Evolutionary conservation across 1,140 invertebrate genomes (phyloP).

Genomic region (Bombus huntii): DNA sequence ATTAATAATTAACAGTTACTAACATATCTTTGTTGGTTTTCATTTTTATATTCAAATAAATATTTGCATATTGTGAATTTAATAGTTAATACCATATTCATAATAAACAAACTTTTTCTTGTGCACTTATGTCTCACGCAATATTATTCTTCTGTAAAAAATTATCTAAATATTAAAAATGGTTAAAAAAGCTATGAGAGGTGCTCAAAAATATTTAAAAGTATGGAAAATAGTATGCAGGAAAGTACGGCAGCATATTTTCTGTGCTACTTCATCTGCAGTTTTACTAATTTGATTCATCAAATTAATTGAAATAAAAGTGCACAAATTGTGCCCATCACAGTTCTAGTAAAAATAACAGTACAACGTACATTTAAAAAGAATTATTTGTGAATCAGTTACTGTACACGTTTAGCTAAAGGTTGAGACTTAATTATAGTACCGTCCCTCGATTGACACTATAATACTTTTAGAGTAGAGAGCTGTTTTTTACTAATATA

Average conservation of each 20-base stretch:
- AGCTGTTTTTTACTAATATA: conserved; percentile 55
- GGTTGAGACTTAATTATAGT: conserved; percentile 21
- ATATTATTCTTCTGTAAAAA: background rate
- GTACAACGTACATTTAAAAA: conserved; percentile 55
- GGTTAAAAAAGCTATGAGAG: background rate
- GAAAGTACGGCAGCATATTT: conserved; percentile 8
- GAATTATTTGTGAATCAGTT: conserved; percentile 54
- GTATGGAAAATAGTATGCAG: conserved; percentile 22
- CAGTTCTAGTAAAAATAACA: conserved; percentile 62
- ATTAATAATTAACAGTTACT: conserved; percentile 24
- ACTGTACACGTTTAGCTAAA: conserved; percentile 37
- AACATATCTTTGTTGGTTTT: conserved; percentile 39
- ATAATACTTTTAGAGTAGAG: conserved; percentile 67
- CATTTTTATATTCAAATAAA: conserved; percentile 35
- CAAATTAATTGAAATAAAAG: conserved; percentile 26
- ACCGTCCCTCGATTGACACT: conserved; percentile 44
- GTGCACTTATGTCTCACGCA: conserved; percentile 4
- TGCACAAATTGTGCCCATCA: conserved; percentile 51
- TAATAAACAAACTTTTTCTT: conserved; percentile 20
- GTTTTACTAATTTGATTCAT: background rate
- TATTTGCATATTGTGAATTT: conserved; percentile 8
- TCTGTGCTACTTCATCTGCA: background rate
- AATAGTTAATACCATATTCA: conserved; percentile 32
- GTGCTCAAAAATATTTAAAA: conserved; percentile 14
- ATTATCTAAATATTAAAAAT: conserved; percentile 22